Evolutionary conservation across 2,113 vertebrate genomes (phyloP), one percentile per base, ranked within the genome.

Genomic region (Pao palembangensis): DNA sequence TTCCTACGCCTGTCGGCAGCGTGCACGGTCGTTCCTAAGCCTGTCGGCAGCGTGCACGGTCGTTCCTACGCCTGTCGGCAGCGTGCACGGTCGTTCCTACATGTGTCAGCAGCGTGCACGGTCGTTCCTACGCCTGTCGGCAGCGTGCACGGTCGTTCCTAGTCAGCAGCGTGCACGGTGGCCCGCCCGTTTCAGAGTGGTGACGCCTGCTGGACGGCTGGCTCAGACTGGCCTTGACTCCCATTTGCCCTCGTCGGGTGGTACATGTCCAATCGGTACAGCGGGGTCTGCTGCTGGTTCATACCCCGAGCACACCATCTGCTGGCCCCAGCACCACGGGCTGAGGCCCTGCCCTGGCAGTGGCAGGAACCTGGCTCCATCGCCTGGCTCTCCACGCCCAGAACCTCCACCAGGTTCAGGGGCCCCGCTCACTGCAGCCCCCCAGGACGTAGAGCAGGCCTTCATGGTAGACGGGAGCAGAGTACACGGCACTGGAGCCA

Each of bases 191-290:
- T n/a, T 93, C 69, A 96, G 72, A 0, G 92, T 89, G 0, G 94
- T 93, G 84, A 98, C 91, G 25, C 97, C 97, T 96, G 98, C n/a
- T 99, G 63, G 96, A 95, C 0, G 96, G 89, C 85, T 98, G 95
- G 12, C 93, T 90, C 78, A 99, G 88, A 6, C 93, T 85, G 0
- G 93, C 91, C 63, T 88, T 93, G 21, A 94, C 86, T 98, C 94
- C 97, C 97, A 99, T 73, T 93, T 94, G 74, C 96, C 95, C 81
- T 98, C 94, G 1, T 99, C 97, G 0, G 87, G 12, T 95, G 90
- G 89, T 93, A 99, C 71, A 92, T 90, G 69, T 99, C 96, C 61
- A 99, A 93, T 0, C 96, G 94, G 19, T 94, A 92, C 13, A 99
- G 89, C 0, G 97, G 95, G 8, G 91, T 95, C 88, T 99, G 97